Conservation (phyloP, 2,113 vertebrate genomes). For the Tenrec ecaudatus region DNA sequence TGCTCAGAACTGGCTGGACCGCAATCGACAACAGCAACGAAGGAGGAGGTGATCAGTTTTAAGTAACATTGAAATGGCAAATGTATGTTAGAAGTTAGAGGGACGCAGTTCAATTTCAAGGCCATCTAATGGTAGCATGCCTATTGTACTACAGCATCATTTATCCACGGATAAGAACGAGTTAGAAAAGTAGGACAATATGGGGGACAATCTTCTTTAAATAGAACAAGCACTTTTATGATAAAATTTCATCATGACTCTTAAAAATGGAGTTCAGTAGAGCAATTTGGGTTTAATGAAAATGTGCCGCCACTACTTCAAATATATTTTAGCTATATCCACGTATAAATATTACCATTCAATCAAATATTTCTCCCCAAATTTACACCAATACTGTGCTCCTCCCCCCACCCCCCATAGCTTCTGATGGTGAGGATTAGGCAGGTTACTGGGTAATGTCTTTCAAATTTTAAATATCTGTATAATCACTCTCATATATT, state of each 20-base stretch:
- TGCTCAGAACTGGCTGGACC: background rate
- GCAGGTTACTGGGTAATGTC: background rate
- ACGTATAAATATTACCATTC: background rate
- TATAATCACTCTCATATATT: background rate
- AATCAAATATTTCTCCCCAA: background rate
- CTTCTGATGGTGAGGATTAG: background rate
- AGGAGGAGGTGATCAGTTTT: background rate
- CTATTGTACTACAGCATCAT: background rate
- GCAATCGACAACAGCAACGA: background rate
- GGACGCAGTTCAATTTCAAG: background rate
- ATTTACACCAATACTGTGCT: background rate
- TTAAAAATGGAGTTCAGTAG: background rate
- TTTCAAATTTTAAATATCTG: background rate
- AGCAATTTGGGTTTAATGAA: background rate
- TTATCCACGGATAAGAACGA: background rate
- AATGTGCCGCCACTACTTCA: background rate
- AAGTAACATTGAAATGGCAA: background rate
- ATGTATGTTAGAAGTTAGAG: background rate
- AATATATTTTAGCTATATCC: background rate
- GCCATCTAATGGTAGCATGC: background rate
- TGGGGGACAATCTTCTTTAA: background rate
- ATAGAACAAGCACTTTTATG: slow-evolving; percentile 11
- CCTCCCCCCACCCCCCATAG: too few relatives aligned
- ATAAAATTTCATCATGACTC: slow-evolving; percentile 12
- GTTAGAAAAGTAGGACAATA: background rate